Conservation (phyloP, 2,113 vertebrate genomes). For the Microtus pennsylvanicus region DNA sequence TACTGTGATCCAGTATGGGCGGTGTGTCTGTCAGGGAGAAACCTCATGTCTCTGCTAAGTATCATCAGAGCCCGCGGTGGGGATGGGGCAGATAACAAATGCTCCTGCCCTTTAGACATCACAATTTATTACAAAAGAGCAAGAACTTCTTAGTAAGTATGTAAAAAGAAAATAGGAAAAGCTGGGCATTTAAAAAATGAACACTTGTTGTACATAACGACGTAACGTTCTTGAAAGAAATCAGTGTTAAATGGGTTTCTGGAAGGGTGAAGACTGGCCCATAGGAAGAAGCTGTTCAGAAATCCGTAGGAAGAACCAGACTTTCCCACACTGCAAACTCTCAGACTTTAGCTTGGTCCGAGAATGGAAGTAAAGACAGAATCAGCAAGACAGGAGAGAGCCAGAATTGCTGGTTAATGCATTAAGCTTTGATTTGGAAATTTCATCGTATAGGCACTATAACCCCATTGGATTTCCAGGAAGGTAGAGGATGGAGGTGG, state of each 20-base stretch:
- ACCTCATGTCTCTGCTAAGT: neutral
- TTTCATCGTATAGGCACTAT: neutral
- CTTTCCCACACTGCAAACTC: rapidly evolving
- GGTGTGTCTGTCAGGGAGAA: neutral
- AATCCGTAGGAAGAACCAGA: neutral
- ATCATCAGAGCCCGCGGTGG: neutral
- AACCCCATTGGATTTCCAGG: neutral
- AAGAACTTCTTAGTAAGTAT: neutral
- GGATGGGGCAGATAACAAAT: too few relatives aligned
- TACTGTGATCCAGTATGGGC: neutral
- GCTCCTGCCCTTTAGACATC: neutral
- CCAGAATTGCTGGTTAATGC: neutral
- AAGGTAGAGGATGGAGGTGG: neutral
- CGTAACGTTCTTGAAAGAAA: neutral
- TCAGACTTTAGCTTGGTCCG: neutral
- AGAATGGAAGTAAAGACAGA: neutral
- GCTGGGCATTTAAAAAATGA: neutral
- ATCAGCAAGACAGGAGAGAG: neutral
- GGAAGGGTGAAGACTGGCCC: neutral
- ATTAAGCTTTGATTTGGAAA: constrained; percentile 9
- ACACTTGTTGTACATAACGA: neutral
- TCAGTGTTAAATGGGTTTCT: neutral
- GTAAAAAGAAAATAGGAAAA: neutral
- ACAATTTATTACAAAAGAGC: neutral
- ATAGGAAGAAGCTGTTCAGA: neutral